phyloP scores from a whole-genome alignment of 2,113 vertebrate genomes.

The Lethenteron reissneri region DNA sequence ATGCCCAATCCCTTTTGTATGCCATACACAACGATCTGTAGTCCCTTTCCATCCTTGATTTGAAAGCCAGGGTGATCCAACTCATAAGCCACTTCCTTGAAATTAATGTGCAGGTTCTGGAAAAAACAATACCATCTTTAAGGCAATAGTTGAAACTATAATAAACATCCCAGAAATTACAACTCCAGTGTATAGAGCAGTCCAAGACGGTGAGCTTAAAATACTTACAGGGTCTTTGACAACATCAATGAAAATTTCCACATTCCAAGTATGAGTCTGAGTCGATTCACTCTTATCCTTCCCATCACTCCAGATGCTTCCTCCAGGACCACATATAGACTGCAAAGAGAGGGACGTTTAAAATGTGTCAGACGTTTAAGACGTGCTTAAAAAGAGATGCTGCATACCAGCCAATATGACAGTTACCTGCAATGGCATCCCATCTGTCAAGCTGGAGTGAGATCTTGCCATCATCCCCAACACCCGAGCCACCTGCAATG shows the following conservation, averaged over 20 bases:
- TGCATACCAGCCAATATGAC: no score
- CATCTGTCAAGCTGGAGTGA: constrained; percentile 74
- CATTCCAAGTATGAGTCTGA: constrained; percentile 89
- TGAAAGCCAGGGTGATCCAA: constrained; percentile 80
- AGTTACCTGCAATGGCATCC: constrained; percentile 68
- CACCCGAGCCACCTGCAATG: constrained; percentile 86
- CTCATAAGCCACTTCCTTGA: constrained; percentile 96
- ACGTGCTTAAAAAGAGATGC: no score
- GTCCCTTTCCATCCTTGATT: constrained; percentile 85
- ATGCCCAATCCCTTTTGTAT: constrained; percentile 79
- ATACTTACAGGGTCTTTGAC: constrained; percentile 81
- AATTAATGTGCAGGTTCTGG: constrained; percentile 83
- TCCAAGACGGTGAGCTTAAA: no score
- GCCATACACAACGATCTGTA: constrained; percentile 86
- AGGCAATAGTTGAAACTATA: background rate
- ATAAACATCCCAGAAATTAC: background rate
- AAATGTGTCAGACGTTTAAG: no score
- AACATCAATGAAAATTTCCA: constrained; percentile 88
- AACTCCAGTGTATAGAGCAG: background rate
- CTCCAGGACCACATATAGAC: constrained; percentile 84
- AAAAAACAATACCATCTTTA: constrained; percentile 12
- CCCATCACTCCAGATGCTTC: constrained; percentile 95
- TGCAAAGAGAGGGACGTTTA: constrained; percentile 14
- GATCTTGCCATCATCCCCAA: constrained; percentile 98
- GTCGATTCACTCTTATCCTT: constrained; percentile 85